These are phyloP conservation scores for Leucania comma DNA, from an alignment of 2,888 invertebrate genomes.

Conservation along the genomic window DNA sequence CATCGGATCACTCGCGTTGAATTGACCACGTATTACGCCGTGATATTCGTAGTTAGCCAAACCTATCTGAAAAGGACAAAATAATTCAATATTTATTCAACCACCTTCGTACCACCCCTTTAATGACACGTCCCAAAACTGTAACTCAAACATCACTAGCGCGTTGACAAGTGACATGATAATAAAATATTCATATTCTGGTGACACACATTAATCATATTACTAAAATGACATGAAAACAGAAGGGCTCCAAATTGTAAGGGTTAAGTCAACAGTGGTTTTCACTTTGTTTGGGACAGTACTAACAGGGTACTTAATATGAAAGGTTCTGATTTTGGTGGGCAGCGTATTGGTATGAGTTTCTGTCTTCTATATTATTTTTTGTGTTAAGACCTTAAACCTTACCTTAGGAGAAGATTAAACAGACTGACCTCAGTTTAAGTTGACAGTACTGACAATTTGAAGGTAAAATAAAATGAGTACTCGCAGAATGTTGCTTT, in stretches of 20 bases:
- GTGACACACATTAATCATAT: slow-evolving; percentile 54
- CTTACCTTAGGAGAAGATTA: too few species aligned
- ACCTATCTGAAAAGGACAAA: background rate
- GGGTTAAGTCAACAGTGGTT: slow-evolving; percentile 15
- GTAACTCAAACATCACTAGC: slow-evolving; percentile 23
- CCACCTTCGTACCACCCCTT: background rate
- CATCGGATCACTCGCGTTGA: too few species aligned
- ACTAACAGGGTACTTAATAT: slow-evolving; percentile 19
- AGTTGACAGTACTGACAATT: too few species aligned
- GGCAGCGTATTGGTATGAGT: slow-evolving; percentile 27
- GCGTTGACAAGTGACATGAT: slow-evolving; percentile 39
- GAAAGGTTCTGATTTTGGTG: slow-evolving; percentile 23
- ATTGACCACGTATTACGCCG: too few species aligned
- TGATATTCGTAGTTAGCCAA: background rate
- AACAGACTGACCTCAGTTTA: too few species aligned
- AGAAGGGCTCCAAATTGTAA: slow-evolving; percentile 17
- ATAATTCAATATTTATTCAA: background rate
- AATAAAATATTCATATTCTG: slow-evolving; percentile 68
- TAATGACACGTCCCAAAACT: slow-evolving; percentile 9
- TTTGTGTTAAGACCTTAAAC: too few species aligned
- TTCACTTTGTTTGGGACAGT: slow-evolving; percentile 21
- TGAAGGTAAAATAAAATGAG: too few species aligned
- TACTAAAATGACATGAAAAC: slow-evolving; percentile 24
- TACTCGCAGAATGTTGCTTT: too few species aligned
- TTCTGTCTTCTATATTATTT: background rate